Conservation (phyloP, 2,888 invertebrate genomes). For the Resseliella maxima region DNA sequence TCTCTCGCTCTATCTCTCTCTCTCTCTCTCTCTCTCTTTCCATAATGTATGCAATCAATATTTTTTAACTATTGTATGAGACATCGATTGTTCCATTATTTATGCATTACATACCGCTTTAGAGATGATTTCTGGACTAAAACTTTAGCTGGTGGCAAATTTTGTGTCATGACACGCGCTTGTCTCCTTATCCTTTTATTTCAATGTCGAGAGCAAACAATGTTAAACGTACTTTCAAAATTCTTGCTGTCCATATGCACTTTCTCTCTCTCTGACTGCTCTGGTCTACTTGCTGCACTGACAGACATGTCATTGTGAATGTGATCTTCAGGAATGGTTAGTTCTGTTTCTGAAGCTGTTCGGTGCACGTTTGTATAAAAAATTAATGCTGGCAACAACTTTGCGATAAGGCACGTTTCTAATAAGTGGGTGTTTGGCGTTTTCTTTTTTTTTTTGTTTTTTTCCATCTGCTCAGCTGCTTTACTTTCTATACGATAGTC, state of each 20-base stretch:
- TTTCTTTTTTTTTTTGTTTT: neutral
- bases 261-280: neutral
- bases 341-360: neutral
- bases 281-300: neutral
- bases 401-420: constrained; percentile 53
- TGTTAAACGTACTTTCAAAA: constrained; percentile 28
- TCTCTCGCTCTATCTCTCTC: too few relatives aligned
- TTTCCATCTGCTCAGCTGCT: constrained; percentile 35
- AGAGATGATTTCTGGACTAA: neutral
- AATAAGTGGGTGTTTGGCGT: constrained; percentile 51
- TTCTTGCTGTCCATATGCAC: constrained; percentile 35
- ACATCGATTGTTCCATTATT: neutral
- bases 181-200: constrained; percentile 26
- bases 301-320: neutral
- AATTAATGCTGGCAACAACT: constrained; percentile 48
- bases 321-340: constrained; percentile 22
- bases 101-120: neutral
- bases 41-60: constrained; percentile 15
- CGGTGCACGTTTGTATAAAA: constrained; percentile 36
- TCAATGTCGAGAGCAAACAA: neutral
- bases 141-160: constrained; percentile 5
- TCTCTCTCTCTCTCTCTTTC: too few relatives aligned
- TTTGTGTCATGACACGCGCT: constrained; percentile 34
- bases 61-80: neutral
- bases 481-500: neutral